Conservation (phyloP, 2,113 vertebrate genomes). For the Hippolais icterina region DNA sequence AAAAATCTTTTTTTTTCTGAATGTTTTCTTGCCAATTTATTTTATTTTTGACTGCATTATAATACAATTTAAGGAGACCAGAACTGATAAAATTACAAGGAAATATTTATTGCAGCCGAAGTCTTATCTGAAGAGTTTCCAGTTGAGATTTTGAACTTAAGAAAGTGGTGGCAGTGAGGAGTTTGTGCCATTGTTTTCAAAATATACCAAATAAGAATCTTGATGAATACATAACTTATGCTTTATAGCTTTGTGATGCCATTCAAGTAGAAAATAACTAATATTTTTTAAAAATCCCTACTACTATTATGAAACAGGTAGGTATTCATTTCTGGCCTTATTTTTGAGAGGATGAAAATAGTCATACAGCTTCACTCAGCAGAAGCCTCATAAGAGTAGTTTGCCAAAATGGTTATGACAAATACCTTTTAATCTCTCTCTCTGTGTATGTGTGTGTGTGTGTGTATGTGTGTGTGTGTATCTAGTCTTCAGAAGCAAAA, state of each 20-base stretch:
- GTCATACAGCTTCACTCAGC: neutral
- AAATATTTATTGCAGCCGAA: neutral
- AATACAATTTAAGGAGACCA: neutral
- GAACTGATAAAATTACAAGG: neutral
- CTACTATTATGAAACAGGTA: neutral
- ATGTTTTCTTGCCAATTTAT: neutral
- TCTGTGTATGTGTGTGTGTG: neutral
- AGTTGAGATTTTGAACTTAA: neutral
- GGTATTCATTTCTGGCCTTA: neutral
- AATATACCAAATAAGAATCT: neutral
- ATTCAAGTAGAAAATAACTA: neutral
- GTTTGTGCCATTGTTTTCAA: neutral
- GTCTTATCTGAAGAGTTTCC: neutral
- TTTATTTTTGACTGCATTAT: neutral
- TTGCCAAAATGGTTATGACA: neutral
- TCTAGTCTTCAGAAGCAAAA: neutral
- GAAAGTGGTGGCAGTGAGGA: neutral
- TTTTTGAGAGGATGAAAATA: neutral
- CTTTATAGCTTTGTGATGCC: neutral
- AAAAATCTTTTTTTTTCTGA: neutral
- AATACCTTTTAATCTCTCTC: neutral
- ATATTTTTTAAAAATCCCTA: accelerated
- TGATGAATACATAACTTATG: neutral
- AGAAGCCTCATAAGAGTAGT: neutral
- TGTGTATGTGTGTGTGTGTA: neutral